A percentile compares a stretch with the other conserved stretches of the same genome.
These are phyloP conservation scores for Phalera bucephala DNA, from an alignment of 2,888 invertebrate genomes.

Conservation along the genomic window DNA sequence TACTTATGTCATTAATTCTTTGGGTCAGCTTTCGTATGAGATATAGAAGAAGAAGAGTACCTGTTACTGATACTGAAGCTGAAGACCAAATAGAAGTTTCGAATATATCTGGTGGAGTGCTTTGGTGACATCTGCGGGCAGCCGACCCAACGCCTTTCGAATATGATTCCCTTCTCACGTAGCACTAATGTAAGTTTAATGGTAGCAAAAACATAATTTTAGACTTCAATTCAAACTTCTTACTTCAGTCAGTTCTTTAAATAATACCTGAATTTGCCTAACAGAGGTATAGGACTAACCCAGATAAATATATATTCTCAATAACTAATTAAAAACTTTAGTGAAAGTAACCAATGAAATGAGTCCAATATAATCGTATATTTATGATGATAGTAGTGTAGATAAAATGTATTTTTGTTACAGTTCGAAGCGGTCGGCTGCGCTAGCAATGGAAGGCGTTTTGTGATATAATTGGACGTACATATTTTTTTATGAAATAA, in stretches of 20 bases:
- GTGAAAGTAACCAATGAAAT: no score
- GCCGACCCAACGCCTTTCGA: conserved; percentile 82
- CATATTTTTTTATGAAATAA: conserved; percentile 80
- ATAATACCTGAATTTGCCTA: no score
- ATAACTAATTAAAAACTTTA: no score
- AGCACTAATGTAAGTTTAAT: conserved; percentile 77
- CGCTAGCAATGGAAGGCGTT: conserved; percentile 50
- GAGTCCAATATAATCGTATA: no score
- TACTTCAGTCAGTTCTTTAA: no score
- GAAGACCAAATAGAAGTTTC: conserved; percentile 85
- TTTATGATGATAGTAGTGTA: not conserved
- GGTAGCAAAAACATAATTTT: no score
- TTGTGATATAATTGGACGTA: conserved; percentile 79
- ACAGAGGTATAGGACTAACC: no score
- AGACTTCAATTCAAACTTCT: no score
- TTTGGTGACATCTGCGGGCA: conserved; percentile 87
- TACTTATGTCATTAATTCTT: conserved; percentile 79
- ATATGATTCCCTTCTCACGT: conserved; percentile 82
- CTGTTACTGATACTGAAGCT: conserved; percentile 47
- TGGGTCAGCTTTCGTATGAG: conserved; percentile 75
- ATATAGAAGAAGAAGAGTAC: conserved; percentile 60
- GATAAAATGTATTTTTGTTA: conserved; percentile 43
- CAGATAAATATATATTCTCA: no score
- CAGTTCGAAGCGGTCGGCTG: conserved; percentile 77
- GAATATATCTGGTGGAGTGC: conserved; percentile 85